phyloP scores from a whole-genome alignment of 1,140 invertebrate species.

The Macrobrachium rosenbergii region DNA sequence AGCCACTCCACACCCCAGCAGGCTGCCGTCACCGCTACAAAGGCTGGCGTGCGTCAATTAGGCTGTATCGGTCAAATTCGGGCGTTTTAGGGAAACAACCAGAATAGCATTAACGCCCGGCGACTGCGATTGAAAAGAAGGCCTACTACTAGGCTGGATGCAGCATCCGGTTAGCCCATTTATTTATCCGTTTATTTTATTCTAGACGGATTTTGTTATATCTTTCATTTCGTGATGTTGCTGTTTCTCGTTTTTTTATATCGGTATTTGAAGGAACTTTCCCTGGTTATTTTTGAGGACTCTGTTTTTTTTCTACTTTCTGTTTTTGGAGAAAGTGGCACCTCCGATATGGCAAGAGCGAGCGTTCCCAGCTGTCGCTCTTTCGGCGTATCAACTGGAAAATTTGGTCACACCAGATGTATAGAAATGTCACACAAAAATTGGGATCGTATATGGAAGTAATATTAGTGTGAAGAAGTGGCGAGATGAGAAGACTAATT shows the following conservation, averaged over 20 bases:
- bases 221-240: no score
- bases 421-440: conserved; percentile 62
- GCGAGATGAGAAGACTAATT: not conserved
- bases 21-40: conserved; percentile 10
- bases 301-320: not conserved
- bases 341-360: not conserved
- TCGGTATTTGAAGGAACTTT: no score
- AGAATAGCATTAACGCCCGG: conserved; percentile 30
- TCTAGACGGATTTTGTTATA: no score
- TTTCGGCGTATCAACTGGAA: conserved; percentile 20
- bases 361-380: conserved; percentile 33
- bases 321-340: not conserved
- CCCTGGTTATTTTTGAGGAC: not conserved
- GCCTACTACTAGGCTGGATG: no score
- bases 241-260: no score
- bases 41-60: conserved; percentile 42
- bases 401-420: conserved; percentile 60
- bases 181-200: no score
- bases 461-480: conserved; percentile 61
- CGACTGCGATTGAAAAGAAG: no score
- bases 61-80: conserved; percentile 49
- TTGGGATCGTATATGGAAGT: conserved; percentile 58
- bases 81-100: conserved; percentile 48
- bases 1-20: not conserved
- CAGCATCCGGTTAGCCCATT: no score